Conservation (phyloP, 2,113 vertebrate genomes). For the Hystrix cristata region DNA sequence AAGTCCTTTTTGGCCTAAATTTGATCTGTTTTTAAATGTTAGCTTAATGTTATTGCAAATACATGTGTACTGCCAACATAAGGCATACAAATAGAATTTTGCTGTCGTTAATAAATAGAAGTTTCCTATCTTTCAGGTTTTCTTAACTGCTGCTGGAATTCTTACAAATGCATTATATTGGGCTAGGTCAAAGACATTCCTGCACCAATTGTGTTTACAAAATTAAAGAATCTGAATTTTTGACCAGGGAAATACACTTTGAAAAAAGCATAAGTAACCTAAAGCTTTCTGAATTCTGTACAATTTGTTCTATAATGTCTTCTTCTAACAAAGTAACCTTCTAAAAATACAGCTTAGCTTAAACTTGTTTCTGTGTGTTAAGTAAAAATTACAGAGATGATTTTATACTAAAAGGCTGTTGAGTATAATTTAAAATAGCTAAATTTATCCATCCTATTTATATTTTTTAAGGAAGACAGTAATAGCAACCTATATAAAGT, state of each 20-base stretch:
- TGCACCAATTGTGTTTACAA: conserved; percentile 7
- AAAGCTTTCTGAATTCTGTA: not conserved
- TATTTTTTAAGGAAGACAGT: conserved; percentile 17
- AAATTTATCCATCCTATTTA: not conserved
- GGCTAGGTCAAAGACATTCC: not conserved
- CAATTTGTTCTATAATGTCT: not conserved
- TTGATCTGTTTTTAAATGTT: conserved; percentile 10
- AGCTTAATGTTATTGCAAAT: conserved; percentile 18
- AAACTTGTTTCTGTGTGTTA: not conserved
- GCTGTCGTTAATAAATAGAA: not conserved
- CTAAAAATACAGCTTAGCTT: conserved; percentile 1
- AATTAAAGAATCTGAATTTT: conserved; percentile 35
- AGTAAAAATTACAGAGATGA: not conserved
- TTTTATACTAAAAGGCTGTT: conserved; percentile 14
- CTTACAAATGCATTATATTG: conserved; percentile 15
- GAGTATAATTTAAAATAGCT: conserved; percentile 45
- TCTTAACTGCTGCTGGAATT: conserved; percentile 21
- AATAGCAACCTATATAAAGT: not conserved
- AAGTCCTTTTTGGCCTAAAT: not conserved
- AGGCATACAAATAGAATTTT: conserved; percentile 38
- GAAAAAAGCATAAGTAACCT: not conserved
- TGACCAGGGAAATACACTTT: not conserved
- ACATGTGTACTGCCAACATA: not conserved
- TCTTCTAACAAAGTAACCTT: conserved; percentile 19
- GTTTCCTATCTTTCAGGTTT: not conserved